Conservation (phyloP, 1,140 invertebrate species). For the Papilio aristodemus region DNA sequence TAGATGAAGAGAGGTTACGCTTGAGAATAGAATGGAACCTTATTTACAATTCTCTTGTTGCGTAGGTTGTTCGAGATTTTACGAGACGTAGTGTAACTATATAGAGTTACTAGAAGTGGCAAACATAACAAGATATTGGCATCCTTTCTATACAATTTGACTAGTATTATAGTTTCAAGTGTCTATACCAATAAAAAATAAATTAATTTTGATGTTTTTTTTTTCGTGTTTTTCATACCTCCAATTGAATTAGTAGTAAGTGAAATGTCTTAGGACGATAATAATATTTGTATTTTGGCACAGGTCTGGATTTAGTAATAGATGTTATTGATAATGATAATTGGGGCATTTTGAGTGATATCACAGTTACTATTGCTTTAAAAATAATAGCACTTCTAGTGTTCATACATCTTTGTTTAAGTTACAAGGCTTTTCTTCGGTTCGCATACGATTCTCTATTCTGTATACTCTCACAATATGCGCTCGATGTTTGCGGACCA, state of each 20-base stretch:
- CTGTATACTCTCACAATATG: conserved; percentile 15
- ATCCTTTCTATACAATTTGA: no score
- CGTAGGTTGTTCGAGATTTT: conserved; percentile 11
- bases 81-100: neutral
- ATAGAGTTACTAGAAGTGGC: neutral
- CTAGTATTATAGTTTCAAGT: no score
- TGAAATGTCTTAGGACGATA: no score
- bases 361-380: neutral
- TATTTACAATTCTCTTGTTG: conserved; percentile 20
- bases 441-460: conserved; percentile 8
- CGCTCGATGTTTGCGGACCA: conserved; percentile 3
- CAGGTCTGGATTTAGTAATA: no score
- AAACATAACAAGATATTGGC: no score
- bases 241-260: no score
- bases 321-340: no score
- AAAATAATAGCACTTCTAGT: neutral
- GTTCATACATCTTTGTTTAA: neutral
- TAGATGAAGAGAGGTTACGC: conserved; percentile 3
- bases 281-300: no score
- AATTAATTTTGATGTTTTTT: no score
- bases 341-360: no score
- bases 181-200: no score
- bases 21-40: neutral
- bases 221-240: no score
- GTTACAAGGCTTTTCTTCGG: conserved; percentile 20